A percentile compares a stretch with the other conserved stretches of the same genome.
Conservation (phyloP, 2,113 vertebrate genomes). For the Genyomyrus donnyi region DNA sequence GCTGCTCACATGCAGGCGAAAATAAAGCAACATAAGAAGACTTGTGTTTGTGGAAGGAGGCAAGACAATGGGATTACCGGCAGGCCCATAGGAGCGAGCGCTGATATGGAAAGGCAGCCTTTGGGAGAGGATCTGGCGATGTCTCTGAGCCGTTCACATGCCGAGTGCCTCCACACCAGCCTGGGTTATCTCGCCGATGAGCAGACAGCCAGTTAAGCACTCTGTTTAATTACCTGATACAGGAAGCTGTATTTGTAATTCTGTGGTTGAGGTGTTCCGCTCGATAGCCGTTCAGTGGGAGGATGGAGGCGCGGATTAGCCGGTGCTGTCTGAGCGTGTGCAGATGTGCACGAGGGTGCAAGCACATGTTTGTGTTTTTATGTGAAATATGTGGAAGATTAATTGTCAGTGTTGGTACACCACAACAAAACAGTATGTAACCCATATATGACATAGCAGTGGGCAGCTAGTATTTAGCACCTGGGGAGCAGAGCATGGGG, state of each 20-base stretch:
- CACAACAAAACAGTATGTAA: neutral
- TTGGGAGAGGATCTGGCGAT: neutral
- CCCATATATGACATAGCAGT: neutral
- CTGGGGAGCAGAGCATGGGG: neutral
- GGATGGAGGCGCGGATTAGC: neutral
- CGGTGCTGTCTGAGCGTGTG: neutral
- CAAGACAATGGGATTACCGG: neutral
- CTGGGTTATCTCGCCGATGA: constrained; percentile 30
- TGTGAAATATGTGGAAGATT: neutral
- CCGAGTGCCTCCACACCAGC: constrained; percentile 17
- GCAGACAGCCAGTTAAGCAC: constrained; percentile 42
- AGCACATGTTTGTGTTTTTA: neutral
- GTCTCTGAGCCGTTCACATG: neutral
- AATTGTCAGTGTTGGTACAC: neutral
- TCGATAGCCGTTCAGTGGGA: neutral
- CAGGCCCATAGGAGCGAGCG: neutral
- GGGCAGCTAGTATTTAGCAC: too few relatives aligned
- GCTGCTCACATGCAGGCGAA: neutral
- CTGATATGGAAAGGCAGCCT: neutral
- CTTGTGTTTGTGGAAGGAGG: neutral
- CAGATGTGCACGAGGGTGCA: constrained; percentile 6
- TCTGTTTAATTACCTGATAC: constrained; percentile 58
- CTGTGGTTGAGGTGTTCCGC: constrained; percentile 36
- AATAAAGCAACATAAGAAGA: neutral
- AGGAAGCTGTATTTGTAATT: constrained; percentile 50